phyloP scores from a whole-genome alignment of 2,113 vertebrate genomes.

The Rhipidura dahli region DNA sequence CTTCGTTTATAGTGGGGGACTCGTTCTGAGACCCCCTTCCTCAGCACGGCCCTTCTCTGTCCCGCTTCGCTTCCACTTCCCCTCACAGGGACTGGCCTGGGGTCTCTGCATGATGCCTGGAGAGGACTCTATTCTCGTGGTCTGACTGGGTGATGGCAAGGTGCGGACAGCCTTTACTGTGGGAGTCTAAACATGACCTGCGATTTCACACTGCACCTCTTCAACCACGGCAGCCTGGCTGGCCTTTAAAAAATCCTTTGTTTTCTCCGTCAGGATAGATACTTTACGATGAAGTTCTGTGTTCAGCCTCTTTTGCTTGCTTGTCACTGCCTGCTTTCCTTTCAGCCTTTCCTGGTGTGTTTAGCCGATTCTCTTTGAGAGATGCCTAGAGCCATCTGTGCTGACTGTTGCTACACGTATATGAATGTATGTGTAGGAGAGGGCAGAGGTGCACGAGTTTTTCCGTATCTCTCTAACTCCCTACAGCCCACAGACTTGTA shows the following conservation, averaged over 20 bases:
- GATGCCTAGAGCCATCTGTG: not conserved
- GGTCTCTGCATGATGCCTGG: fast-evolving
- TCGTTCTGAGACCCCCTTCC: not conserved
- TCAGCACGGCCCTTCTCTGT: not conserved
- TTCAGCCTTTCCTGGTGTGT: constrained; percentile 6
- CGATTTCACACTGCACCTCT: not conserved
- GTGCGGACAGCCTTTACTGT: not conserved
- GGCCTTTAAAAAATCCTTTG: constrained; percentile 1
- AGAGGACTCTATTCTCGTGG: not conserved
- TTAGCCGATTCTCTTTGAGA: not conserved
- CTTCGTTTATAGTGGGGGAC: too few relatives aligned
- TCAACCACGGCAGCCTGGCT: not conserved
- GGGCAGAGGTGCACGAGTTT: constrained; percentile 9
- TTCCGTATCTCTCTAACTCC: not conserved
- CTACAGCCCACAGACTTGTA: not conserved
- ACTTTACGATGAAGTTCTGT: not conserved
- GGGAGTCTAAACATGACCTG: not conserved
- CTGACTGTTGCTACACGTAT: constrained; percentile 4
- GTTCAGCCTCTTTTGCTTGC: constrained; percentile 25
- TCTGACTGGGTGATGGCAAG: not conserved
- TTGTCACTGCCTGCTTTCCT: constrained; percentile 52
- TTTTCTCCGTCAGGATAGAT: not conserved
- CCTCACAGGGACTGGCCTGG: not conserved
- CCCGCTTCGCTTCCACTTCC: not conserved
- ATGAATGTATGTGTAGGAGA: not conserved